Percentiles rank a stretch among this genome's conserved stretches.
phyloP scores from a whole-genome alignment of 1,140 invertebrate genomes.

The Drosophila melanica region DNA sequence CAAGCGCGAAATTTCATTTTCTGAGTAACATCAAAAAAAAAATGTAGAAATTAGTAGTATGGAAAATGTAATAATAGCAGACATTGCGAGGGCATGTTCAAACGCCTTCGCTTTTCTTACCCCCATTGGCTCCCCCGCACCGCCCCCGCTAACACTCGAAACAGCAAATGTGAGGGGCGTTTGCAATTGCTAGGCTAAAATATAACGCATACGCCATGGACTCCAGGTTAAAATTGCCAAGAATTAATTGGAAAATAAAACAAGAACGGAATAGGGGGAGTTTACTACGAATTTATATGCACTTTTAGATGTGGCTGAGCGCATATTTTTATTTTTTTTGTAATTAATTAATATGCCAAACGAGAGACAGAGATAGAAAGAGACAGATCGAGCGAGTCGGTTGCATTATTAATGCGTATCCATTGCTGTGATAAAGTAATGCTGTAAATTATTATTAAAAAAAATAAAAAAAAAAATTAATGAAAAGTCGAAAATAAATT shows the following conservation, averaged over 20 bases:
- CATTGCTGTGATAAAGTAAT: slow-evolving; percentile 7
- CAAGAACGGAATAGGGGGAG: slow-evolving; percentile 3
- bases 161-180: slow-evolving; percentile 6
- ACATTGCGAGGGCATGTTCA: slow-evolving; percentile 13
- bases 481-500: slow-evolving; percentile 1
- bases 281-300: slow-evolving; percentile 18
- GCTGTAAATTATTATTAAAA: slow-evolving; percentile 1
- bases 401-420: slow-evolving; percentile 18
- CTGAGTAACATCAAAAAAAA: slow-evolving; percentile 34
- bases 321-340: neutral
- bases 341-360: neutral
- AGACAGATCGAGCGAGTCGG: too few relatives aligned
- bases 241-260: slow-evolving; percentile 62
- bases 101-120: neutral
- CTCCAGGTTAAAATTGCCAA: slow-evolving; percentile 56
- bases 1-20: slow-evolving; percentile 36
- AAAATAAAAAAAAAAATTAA: neutral
- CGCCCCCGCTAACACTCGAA: neutral
- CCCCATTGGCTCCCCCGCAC: neutral
- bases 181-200: slow-evolving; percentile 49
- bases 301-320: neutral
- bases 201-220: slow-evolving; percentile 71
- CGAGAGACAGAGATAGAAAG: neutral
- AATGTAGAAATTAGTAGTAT: slow-evolving; percentile 56
- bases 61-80: slow-evolving; percentile 66